Evolutionary conservation across 92 coral and sea anemone species (phyloP).

Genomic region (Epizoanthus stellaris): DNA sequence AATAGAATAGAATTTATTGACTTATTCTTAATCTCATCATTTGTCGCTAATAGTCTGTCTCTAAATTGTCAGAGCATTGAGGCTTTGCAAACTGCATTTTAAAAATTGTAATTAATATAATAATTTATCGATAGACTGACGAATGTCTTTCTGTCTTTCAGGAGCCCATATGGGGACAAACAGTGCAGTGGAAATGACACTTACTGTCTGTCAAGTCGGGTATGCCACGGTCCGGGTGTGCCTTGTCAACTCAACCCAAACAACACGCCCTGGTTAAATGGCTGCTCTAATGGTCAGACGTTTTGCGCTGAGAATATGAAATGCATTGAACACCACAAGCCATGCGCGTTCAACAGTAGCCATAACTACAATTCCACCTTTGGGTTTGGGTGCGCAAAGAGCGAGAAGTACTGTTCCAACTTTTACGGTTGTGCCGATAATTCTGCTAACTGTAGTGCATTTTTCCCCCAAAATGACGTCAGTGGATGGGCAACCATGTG

Average conservation of each 20-base stretch:
- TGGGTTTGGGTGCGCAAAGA: constrained; percentile 25
- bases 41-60: too few relatives aligned
- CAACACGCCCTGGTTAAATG: constrained; percentile 7
- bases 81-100: too few relatives aligned
- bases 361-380: constrained; percentile 15
- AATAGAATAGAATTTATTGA: too few relatives aligned
- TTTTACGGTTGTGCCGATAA: neutral
- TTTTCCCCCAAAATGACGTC: neutral
- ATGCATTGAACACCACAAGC: neutral
- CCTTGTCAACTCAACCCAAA: constrained; percentile 8
- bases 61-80: too few relatives aligned
- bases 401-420: constrained; percentile 5
- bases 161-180: constrained; percentile 42
- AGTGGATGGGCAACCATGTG: constrained; percentile 45
- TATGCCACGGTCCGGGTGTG: neutral
- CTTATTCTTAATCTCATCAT: too few relatives aligned
- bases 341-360: neutral
- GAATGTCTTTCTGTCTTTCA: neutral
- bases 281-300: constrained; percentile 5
- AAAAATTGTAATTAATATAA: too few relatives aligned
- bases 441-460: constrained; percentile 2
- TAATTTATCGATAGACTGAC: too few relatives aligned
- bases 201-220: constrained; percentile 16
- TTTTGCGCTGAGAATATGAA: constrained; percentile 38
- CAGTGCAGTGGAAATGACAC: constrained; percentile 13